Evolutionary conservation across 2,113 vertebrate species (phyloP), one percentile per base, ranked within the genome.

Genomic region (Cochlearius cochlearius): DNA sequence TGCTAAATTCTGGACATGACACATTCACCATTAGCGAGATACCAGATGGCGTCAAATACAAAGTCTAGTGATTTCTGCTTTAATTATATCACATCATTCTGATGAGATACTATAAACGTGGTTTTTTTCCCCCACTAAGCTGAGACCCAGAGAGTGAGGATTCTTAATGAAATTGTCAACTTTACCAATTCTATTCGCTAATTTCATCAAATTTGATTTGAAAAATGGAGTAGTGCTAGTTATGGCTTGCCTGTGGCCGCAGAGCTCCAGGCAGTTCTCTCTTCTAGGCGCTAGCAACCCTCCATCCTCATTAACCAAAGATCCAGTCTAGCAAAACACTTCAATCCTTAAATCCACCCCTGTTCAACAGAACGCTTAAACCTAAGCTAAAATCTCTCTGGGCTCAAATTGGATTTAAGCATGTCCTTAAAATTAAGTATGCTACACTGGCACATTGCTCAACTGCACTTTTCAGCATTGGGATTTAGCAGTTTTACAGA

Each of bases 261-360:
- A 90, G 73, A 90, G 36, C 76, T 69, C 36, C 41, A 88, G 90
- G 71, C 50, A 91, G 34, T 64, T 89, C 49, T 43, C 92, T 94
- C 50, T 75, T 75, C 52, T 50, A 80, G 75, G 59, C 39, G 47
- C 43, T 86, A 80, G 49, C 64, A 82, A 64, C 20, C 63, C n/a
- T 92, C 55, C 75, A 74, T 89, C 30, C 63, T 96, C 84, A 79
- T 85, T 94, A 94, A 91, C 50, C 55, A 73, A 90, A 90, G 81
- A 87, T 55, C 59, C 49, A 81, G 78, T 91, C 77, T 66, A 95
- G 66, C 87, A 87, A 94, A 96, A 95, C 62, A 85, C 58, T 95
- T 86, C 74, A 83, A 85, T 97, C 86, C 69, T 91, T 94, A 96
- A 97, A 93, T 96, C 91, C 64, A 81, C 39, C 60, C 55, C 47